These are phyloP conservation scores for Dynastes hyllus DNA, from an alignment of 2,888 invertebrate genomes.

Conservation along the genomic window DNA sequence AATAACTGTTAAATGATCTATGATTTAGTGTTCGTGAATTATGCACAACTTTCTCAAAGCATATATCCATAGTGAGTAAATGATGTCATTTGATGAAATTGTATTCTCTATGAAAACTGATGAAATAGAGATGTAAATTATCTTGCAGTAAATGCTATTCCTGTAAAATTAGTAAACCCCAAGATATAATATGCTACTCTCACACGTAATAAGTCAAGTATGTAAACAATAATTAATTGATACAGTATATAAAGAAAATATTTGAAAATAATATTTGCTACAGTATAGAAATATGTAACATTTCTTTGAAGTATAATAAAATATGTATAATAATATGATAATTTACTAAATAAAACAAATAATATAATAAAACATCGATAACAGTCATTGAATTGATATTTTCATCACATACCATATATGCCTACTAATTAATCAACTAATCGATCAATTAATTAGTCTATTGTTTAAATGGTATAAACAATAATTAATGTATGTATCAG, in stretches of 20 bases:
- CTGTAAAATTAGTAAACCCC: conserved; percentile 17
- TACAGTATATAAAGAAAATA: conserved; percentile 13
- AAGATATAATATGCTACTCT: conserved; percentile 14
- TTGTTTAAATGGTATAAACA: conserved; percentile 27
- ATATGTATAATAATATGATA: conserved; percentile 17
- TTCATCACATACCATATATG: conserved; percentile 34
- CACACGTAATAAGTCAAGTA: not conserved
- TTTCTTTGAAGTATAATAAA: conserved; percentile 23
- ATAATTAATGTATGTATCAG: conserved; percentile 28
- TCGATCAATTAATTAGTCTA: conserved; percentile 7
- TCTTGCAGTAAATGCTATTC: conserved; percentile 10
- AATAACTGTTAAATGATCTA: too few relatives aligned
- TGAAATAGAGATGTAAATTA: too few relatives aligned
- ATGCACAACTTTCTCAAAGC: too few relatives aligned
- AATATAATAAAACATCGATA: conserved; percentile 33
- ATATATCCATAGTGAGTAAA: too few relatives aligned
- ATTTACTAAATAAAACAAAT: conserved; percentile 20
- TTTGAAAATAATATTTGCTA: conserved; percentile 21
- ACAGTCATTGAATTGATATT: conserved; percentile 31
- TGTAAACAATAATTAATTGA: not conserved
- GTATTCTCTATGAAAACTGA: too few relatives aligned
- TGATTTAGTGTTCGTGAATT: too few relatives aligned
- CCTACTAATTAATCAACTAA: not conserved
- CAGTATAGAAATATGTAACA: conserved; percentile 2
- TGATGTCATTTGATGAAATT: too few relatives aligned